A percentile compares a stretch with the other conserved stretches of the same genome.
phyloP scores from a whole-genome alignment of 2,797 vertebrate species.

The Podarcis siculus region DNA sequence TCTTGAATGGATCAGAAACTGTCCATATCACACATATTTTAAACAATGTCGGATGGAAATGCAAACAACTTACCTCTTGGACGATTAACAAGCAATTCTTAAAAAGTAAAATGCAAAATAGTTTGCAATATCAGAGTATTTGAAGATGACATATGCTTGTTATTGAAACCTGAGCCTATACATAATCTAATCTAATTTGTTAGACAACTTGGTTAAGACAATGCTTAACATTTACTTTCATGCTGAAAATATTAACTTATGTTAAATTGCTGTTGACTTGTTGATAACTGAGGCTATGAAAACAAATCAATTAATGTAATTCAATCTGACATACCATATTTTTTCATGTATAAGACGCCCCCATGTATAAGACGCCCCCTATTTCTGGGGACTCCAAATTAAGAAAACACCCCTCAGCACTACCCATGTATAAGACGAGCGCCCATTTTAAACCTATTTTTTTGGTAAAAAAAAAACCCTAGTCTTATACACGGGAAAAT shows the following conservation, averaged over 20 bases:
- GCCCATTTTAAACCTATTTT: too few species aligned
- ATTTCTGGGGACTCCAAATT: too few species aligned
- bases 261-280: not conserved
- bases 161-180: slow-evolving; percentile 43
- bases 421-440: too few species aligned
- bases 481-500: too few species aligned
- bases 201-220: slow-evolving; percentile 17
- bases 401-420: too few species aligned
- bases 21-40: slow-evolving; percentile 9
- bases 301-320: not conserved
- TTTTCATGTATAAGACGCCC: too few species aligned
- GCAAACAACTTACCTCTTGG: slow-evolving; percentile 48
- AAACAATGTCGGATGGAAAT: slow-evolving; percentile 46
- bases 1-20: slow-evolving; percentile 21
- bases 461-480: too few species aligned
- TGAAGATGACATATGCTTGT: slow-evolving; percentile 50
- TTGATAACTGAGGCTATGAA: too few species aligned
- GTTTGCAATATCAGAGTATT: slow-evolving; percentile 56
- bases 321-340: not conserved
- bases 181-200: slow-evolving; percentile 43
- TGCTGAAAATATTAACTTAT: not conserved
- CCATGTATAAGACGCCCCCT: too few species aligned
- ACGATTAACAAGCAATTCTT: slow-evolving; percentile 58
- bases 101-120: slow-evolving; percentile 55
- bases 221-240: slow-evolving; percentile 32